Percentiles rank a stretch among this genome's conserved stretches.
phyloP scores from a whole-genome alignment of 2,113 vertebrate genomes.

The Anoplopoma fimbria region DNA sequence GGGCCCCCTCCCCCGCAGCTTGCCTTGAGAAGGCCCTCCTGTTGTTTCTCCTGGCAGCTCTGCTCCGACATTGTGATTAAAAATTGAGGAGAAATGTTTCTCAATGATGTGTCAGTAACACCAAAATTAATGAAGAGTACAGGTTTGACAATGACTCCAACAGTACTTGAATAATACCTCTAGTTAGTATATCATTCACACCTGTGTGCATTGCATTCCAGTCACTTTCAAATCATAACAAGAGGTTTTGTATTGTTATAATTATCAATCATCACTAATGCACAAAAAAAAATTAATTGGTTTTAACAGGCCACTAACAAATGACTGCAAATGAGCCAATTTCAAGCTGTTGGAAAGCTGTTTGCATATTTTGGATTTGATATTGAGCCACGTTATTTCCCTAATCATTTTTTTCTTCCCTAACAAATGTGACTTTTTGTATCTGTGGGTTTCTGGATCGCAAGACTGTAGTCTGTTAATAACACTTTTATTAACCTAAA shows the following conservation, averaged over 20 bases:
- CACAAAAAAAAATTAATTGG: slow-evolving; percentile 21
- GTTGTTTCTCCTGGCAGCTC: slow-evolving; percentile 24
- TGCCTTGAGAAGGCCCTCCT: slow-evolving; percentile 20
- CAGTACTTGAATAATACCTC: slow-evolving; percentile 10
- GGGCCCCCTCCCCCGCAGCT: slow-evolving; percentile 14
- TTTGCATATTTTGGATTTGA: slow-evolving; percentile 17
- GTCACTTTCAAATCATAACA: slow-evolving; percentile 22
- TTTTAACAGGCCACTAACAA: slow-evolving; percentile 4
- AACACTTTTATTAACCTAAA: background rate
- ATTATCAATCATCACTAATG: slow-evolving; percentile 14
- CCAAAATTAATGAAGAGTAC: background rate
- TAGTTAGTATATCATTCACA: slow-evolving; percentile 30
- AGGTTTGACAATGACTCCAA: slow-evolving; percentile 3
- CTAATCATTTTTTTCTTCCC: background rate
- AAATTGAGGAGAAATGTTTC: slow-evolving; percentile 2
- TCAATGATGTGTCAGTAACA: slow-evolving; percentile 25
- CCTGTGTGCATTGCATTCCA: slow-evolving; percentile 7
- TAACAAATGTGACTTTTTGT: background rate
- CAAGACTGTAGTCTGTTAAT: background rate
- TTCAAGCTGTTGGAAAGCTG: slow-evolving; percentile 25
- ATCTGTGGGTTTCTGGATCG: background rate
- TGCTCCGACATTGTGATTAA: slow-evolving; percentile 10
- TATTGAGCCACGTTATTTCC: background rate
- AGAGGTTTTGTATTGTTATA: background rate
- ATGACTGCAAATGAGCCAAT: background rate